Conservation (phyloP, 2,113 vertebrate genomes). For the Gavia stellata region DNA sequence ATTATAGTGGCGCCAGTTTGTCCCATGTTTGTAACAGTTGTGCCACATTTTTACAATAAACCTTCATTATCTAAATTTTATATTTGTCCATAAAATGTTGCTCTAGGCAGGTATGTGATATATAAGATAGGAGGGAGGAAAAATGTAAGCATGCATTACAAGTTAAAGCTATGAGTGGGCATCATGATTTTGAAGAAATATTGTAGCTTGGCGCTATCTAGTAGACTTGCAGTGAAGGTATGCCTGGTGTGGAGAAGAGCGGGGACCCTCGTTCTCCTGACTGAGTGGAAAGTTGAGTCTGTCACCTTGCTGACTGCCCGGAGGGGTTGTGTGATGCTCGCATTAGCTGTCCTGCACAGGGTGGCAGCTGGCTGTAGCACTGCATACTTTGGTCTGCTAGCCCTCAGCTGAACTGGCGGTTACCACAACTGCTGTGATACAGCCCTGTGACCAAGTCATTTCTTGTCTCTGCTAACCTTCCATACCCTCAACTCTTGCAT, state of each 20-base stretch:
- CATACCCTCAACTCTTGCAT: not conserved
- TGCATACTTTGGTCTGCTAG: not conserved
- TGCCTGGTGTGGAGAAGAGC: not conserved
- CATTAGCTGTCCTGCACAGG: not conserved
- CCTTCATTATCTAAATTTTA: constrained; percentile 63
- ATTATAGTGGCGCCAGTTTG: constrained; percentile 61
- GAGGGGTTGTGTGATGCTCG: not conserved
- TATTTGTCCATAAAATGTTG: constrained; percentile 56
- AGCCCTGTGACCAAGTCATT: not conserved
- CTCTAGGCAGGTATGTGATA: not conserved
- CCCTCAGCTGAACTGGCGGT: not conserved
- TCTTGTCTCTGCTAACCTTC: not conserved
- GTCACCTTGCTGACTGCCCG: not conserved
- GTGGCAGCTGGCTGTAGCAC: not conserved
- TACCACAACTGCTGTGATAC: not conserved
- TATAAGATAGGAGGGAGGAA: not conserved
- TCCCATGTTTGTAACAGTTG: not conserved
- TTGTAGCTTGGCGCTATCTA: not conserved
- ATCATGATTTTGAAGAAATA: not conserved
- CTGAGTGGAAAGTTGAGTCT: not conserved
- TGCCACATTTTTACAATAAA: constrained; percentile 57
- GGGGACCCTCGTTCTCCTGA: not conserved
- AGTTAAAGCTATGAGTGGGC: not conserved
- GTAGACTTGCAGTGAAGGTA: not conserved
- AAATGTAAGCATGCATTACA: not conserved